Evolutionary conservation across 2,888 invertebrate species (phyloP).

Genomic region (Hylaea fasciaria): DNA sequence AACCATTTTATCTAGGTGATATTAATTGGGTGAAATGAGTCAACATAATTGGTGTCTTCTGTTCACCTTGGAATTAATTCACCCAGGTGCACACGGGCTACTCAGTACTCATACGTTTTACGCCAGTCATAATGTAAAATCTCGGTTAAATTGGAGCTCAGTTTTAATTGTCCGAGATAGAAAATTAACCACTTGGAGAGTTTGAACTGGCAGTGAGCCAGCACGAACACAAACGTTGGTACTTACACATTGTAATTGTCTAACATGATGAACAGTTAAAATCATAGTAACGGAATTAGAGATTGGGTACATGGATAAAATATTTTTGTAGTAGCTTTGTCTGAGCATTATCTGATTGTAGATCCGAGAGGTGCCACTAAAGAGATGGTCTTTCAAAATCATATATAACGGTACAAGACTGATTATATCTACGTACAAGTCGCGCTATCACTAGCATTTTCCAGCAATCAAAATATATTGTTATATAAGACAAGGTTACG

Average conservation of each 20-base stretch:
- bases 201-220: slow-evolving; percentile 42
- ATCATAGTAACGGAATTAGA: slow-evolving; percentile 49
- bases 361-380: slow-evolving; percentile 39
- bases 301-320: slow-evolving; percentile 60
- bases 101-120: slow-evolving; percentile 6
- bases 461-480: slow-evolving; percentile 15
- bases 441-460: not conserved
- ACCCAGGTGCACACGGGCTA: no score
- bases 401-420: slow-evolving; percentile 51
- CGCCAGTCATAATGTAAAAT: slow-evolving; percentile 17
- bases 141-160: slow-evolving; percentile 18
- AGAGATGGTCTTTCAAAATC: slow-evolving; percentile 37
- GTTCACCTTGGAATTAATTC: no score
- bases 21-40: no score
- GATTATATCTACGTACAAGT: not conserved
- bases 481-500: not conserved
- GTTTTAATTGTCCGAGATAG: slow-evolving; percentile 31
- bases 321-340: slow-evolving; percentile 43
- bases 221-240: slow-evolving; percentile 39
- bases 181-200: slow-evolving; percentile 36
- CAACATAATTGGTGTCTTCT: no score
- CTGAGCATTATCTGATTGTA: slow-evolving; percentile 53
- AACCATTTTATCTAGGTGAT: no score
- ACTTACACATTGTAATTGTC: slow-evolving; percentile 36
- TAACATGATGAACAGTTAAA: slow-evolving; percentile 38